Evolutionary conservation across 2,797 vertebrate species (phyloP), one percentile per base, ranked within the genome.

Genomic region (Pipistrellus kuhlii): DNA sequence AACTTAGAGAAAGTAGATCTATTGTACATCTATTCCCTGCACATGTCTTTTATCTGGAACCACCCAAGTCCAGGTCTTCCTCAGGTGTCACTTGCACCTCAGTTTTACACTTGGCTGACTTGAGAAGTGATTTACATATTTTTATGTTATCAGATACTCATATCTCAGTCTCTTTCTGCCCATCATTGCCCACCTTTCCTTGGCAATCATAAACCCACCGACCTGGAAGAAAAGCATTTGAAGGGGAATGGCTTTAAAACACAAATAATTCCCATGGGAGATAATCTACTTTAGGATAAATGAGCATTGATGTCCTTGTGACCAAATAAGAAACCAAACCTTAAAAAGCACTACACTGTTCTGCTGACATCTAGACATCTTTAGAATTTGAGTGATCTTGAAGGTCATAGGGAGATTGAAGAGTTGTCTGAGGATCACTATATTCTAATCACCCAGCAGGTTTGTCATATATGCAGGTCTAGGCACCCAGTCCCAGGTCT

Each of bases 221-320:
- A 72, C 25, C 9, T 64, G 25, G 72, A 91, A 77, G n/a, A 59
- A 90, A 81, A 89, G 8, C 6, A 66, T 72, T 88, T 78, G 44
- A 96, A 91, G 4, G 21, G 2, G 3, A 44, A 51, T 53, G 8
- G 12, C 25, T 96, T 95, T 95, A 83, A 90, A 81, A 55, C 14
- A 84, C 23, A 87, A 57, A 23, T 83, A 82, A 35, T 80, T 30
- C 41, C 17, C 9, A 35, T n/a, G 18, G 25, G 44, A 69, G 27
- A 55, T 68, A 84, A 77, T 4, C 5, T 48, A 53, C n/a, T 75
- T 82, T 46, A 30, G 27, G 35, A 81, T 78, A 53, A 87, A 57
- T 88, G 66, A 68, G 3, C 35, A 30, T 8, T 30, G 27, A 78
- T 51, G 11, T 66, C 17, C 35, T 93, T 51, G 11, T 81, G 25